Percentiles rank a stretch among this genome's conserved stretches.
These are phyloP conservation scores for Euplagia quadripunctaria DNA, from an alignment of 2,888 invertebrate species.

Conservation along the genomic window DNA sequence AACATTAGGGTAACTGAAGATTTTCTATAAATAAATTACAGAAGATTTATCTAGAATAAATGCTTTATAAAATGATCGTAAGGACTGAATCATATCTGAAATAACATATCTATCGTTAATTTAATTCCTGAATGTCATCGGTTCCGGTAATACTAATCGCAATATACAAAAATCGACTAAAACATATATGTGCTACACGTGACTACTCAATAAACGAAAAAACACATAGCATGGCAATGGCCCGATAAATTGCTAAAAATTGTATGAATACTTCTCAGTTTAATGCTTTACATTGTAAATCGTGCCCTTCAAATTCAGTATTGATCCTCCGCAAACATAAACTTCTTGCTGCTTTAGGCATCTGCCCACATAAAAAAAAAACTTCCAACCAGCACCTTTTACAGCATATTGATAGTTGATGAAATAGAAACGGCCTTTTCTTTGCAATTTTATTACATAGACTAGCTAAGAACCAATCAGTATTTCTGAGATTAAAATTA, in stretches of 20 bases:
- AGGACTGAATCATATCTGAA: too few relatives aligned
- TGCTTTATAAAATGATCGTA: too few relatives aligned
- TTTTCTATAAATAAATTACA: too few relatives aligned
- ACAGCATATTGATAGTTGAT: not conserved
- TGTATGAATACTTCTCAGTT: not conserved
- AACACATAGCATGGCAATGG: not conserved
- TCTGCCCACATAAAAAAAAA: not conserved
- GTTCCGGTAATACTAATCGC: not conserved
- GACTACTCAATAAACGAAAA: not conserved
- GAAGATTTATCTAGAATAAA: too few relatives aligned
- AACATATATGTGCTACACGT: not conserved
- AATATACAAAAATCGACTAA: not conserved
- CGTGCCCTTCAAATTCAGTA: not conserved
- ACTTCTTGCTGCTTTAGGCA: not conserved
- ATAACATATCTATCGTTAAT: not conserved
- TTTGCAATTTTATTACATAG: not conserved
- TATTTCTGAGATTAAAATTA: not conserved
- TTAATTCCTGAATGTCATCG: not conserved
- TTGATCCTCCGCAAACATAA: not conserved
- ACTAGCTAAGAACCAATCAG: not conserved
- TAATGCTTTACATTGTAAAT: not conserved
- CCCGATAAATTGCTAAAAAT: not conserved
- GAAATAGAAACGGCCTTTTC: not conserved
- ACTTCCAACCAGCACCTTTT: not conserved
- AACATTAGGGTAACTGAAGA: not conserved